Conservation (phyloP, 2,113 vertebrate species). For the Machaerirhynchus nigripectus region DNA sequence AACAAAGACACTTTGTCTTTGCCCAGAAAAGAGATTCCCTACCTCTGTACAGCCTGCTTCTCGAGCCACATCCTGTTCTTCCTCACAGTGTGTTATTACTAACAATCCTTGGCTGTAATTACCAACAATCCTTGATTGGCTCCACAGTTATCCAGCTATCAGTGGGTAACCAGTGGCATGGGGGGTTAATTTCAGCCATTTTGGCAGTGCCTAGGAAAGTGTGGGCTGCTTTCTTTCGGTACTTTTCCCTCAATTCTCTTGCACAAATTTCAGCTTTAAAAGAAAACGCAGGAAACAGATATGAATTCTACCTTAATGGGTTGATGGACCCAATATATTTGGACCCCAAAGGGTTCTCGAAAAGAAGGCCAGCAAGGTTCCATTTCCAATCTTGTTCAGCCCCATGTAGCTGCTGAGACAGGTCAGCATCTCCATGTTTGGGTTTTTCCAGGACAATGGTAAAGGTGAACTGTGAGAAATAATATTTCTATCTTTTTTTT, state of each 20-base stretch:
- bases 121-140: background rate
- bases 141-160: background rate
- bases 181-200: background rate
- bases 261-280: background rate
- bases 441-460: background rate
- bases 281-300: background rate
- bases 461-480: background rate
- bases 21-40: background rate
- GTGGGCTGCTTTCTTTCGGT: background rate
- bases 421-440: background rate
- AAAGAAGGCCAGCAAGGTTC: background rate
- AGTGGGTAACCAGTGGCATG: background rate
- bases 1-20: background rate
- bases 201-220: background rate
- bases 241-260: background rate
- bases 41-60: background rate
- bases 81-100: accelerated
- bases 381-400: background rate
- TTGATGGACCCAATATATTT: background rate
- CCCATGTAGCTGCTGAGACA: background rate
- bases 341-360: background rate
- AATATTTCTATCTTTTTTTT: background rate
- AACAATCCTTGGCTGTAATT: background rate
- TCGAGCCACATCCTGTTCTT: background rate
- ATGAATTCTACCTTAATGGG: background rate